These are phyloP conservation scores for Pammene fasciana DNA, from an alignment of 2,888 invertebrate genomes.

Conservation along the genomic window DNA sequence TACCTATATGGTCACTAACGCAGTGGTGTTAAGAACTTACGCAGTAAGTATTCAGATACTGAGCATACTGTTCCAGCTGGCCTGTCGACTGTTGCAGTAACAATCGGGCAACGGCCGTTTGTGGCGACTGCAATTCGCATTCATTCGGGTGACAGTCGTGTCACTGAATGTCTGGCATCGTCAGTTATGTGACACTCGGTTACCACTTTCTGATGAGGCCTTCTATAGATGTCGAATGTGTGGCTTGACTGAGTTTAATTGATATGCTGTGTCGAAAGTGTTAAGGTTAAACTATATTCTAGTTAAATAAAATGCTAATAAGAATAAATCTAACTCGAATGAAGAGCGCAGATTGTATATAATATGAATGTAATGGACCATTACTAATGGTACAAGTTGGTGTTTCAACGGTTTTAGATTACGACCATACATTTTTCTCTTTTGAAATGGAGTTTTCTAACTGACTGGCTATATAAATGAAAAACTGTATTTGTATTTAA, in stretches of 20 bases:
- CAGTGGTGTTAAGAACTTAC: background rate
- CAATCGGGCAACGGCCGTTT: slow-evolving; percentile 76
- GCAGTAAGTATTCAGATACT: background rate
- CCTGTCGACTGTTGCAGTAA: slow-evolving; percentile 63
- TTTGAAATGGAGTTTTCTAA: background rate
- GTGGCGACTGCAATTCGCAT: slow-evolving; percentile 75
- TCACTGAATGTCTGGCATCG: slow-evolving; percentile 30
- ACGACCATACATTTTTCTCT: too few species aligned
- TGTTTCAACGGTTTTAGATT: too few species aligned
- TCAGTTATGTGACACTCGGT: slow-evolving; percentile 13
- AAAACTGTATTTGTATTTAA: too few species aligned
- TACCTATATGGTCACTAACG: too few species aligned
- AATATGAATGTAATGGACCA: too few species aligned
- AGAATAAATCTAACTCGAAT: slow-evolving; percentile 3
- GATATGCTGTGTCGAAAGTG: background rate
- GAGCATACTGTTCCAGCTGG: slow-evolving; percentile 12
- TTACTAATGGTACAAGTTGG: too few species aligned
- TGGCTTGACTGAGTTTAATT: background rate
- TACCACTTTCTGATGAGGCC: slow-evolving; percentile 8
- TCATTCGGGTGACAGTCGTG: slow-evolving; percentile 56
- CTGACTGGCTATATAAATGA: too few species aligned
- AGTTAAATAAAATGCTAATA: background rate
- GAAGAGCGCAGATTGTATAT: background rate
- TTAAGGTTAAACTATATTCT: background rate
- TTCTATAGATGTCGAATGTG: background rate